Evolutionary conservation across 2,797 vertebrate species (phyloP).

Genomic region (Poecilia wingei): DNA sequence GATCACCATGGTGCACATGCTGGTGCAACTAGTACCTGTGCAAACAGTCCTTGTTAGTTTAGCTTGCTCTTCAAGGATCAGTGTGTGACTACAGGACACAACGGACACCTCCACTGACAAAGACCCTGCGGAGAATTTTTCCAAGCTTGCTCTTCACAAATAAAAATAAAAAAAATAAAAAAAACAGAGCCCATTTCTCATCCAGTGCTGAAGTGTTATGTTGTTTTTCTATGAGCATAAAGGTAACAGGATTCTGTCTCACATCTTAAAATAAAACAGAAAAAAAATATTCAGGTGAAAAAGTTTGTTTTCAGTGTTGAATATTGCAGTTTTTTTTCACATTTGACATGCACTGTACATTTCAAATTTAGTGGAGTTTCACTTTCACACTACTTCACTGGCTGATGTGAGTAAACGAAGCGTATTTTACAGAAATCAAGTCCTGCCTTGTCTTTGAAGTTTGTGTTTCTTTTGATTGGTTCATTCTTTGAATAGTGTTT

Average conservation of each 20-base stretch:
- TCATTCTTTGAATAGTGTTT: background rate
- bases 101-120: constrained; percentile 49
- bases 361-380: background rate
- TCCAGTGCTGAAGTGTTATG: background rate
- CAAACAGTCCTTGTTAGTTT: constrained; percentile 72
- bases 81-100: constrained; percentile 44
- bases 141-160: background rate
- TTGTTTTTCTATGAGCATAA: background rate
- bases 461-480: background rate
- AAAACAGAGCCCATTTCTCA: background rate
- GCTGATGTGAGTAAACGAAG: background rate
- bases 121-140: constrained; percentile 16
- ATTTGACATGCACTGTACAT: background rate
- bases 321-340: background rate
- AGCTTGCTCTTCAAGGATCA: constrained; percentile 60
- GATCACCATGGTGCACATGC: constrained; percentile 75
- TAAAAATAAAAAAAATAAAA: too few relatives aligned
- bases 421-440: background rate
- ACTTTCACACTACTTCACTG: background rate
- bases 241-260: background rate
- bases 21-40: constrained; percentile 63
- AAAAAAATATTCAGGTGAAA: background rate
- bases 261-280: background rate
- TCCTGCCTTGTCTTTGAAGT: background rate
- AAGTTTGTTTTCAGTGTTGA: background rate